Conservation (phyloP, 2,888 invertebrate genomes). For the Oegoconia quadripuncta region DNA sequence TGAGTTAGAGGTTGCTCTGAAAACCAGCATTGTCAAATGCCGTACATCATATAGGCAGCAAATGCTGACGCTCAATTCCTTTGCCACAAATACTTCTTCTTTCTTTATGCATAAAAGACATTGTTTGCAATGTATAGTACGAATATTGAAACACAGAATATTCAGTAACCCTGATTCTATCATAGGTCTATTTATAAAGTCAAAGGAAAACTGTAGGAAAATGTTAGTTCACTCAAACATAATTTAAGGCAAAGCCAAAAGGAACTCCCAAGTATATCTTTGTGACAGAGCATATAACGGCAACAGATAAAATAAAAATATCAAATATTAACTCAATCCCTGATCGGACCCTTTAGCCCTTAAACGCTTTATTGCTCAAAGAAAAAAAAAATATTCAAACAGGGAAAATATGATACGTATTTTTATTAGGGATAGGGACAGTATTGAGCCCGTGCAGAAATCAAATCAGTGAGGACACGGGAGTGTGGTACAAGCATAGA, state of each 20-base stretch:
- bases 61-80: no score
- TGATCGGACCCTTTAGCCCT: slow-evolving; percentile 8
- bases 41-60: no score
- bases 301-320: background rate
- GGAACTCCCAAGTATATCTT: no score
- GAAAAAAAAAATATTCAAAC: slow-evolving; percentile 20
- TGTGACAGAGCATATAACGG: background rate
- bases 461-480: slow-evolving; percentile 22
- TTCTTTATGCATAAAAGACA: no score
- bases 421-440: slow-evolving; percentile 25
- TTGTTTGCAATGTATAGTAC: no score
- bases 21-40: no score
- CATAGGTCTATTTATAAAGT: background rate
- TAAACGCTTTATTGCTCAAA: slow-evolving; percentile 24
- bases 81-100: no score
- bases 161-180: background rate
- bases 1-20: no score
- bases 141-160: no score
- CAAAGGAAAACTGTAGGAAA: background rate
- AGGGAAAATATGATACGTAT: slow-evolving; percentile 16
- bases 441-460: slow-evolving; percentile 20
- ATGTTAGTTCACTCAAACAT: no score
- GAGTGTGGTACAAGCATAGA: slow-evolving; percentile 8
- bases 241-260: no score
- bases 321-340: slow-evolving; percentile 11